Base-by-base conservation (phyloP, 2,113 vertebrate genomes). In the Chaetodon auriga region DNA sequence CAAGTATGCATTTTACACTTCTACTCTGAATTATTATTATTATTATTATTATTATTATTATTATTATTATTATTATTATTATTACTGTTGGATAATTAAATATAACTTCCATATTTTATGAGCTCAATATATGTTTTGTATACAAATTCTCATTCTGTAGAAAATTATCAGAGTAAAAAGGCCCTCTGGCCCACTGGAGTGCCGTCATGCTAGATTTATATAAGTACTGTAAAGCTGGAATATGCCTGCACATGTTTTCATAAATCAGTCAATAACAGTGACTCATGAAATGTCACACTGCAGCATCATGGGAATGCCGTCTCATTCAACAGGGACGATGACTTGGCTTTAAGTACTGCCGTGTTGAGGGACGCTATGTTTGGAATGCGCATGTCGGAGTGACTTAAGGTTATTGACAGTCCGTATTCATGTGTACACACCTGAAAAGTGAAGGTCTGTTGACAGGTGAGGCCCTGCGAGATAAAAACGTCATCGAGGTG, bases 391-490 rank as follows among this genome's bases (percentile, higher is more conserved):
- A 54, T 1, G 60, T 51, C 35, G 43, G 19, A 83, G 73, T 71
- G 65, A 69, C 55, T 75, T 60, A 81, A 84, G 5, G 14, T 80
- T 55, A 84, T 78, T 55, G 57, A 79, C 84, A 63, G 73, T 89
- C 63, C 77, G 49, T 75, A 78, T 58, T 80, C 38, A 49, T 18
- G 75, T 74, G 71, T 65, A 81, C 75, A 90, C 87, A 91, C 83
- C 76, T 80, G 78, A 91, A 38, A 54, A 41, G 86, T 77, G 80
- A 79, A 63, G 77, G 45, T 12, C 54, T 68, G 87, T 65, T 78
- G 93, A 93, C 92, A 93, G 90, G 63, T 82, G 64, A 91, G 63
- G 74, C 77, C 77, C 63, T 36, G 73, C 36, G 19, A 89, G 79
- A 74, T 49, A 82, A 68, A 55, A 66, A 81, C 68, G 54, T 92